Evolutionary conservation across 2,888 invertebrate species (phyloP).

Genomic region (Lithophane ornitopus): DNA sequence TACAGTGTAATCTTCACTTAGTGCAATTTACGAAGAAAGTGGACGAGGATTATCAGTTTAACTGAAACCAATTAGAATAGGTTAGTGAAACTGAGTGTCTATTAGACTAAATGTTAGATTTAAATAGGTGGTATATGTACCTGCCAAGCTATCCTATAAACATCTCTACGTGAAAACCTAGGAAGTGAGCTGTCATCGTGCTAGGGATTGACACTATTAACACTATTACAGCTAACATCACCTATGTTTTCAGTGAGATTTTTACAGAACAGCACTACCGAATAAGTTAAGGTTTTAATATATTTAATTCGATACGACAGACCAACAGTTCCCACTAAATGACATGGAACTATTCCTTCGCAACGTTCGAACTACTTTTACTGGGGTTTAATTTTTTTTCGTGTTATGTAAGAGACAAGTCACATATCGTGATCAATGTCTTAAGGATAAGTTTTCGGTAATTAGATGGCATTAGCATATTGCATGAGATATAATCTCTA

Average conservation of each 20-base stretch:
- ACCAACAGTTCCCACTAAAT: conserved; percentile 60
- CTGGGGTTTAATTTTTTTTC: conserved; percentile 75
- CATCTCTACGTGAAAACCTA: background rate
- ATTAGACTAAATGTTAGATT: background rate
- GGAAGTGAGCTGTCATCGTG: background rate
- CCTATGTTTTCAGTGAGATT: background rate
- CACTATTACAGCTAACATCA: background rate
- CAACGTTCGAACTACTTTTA: conserved; percentile 79
- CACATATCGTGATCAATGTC: conserved; percentile 86
- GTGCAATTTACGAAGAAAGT: conserved; percentile 32
- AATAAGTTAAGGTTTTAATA: background rate
- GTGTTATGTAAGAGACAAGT: conserved; percentile 80
- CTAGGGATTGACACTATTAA: background rate
- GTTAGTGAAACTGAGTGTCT: background rate
- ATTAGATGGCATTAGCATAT: conserved; percentile 88
- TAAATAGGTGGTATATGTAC: background rate
- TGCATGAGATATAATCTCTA: conserved; percentile 74
- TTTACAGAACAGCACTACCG: background rate
- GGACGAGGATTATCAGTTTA: conserved; percentile 15
- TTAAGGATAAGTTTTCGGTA: conserved; percentile 85
- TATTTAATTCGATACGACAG: conserved; percentile 16
- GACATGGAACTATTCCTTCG: conserved; percentile 69
- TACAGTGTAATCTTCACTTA: conserved; percentile 28
- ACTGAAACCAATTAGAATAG: conserved; percentile 17
- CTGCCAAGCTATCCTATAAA: background rate